Evolutionary conservation across 2,888 invertebrate genomes (phyloP).

Genomic region (Serripes groenlandicus): DNA sequence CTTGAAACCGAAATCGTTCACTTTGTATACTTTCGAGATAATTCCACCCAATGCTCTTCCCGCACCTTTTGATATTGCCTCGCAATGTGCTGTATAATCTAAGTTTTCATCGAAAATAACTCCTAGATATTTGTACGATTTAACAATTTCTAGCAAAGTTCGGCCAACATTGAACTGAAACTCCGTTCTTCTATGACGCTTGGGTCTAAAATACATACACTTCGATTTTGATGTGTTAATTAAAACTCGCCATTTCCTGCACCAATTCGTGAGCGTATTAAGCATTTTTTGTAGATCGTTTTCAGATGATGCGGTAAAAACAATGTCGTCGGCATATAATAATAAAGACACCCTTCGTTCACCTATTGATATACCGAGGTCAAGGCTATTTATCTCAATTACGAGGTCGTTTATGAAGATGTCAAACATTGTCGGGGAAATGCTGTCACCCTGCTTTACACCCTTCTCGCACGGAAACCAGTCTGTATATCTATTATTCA

Average conservation of each 20-base stretch:
- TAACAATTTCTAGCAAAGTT: slow-evolving; percentile 31
- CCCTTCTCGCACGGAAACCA: slow-evolving; percentile 35
- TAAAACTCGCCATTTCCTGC: slow-evolving; percentile 34
- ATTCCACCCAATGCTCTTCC: slow-evolving; percentile 39
- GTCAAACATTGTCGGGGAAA: slow-evolving; percentile 48
- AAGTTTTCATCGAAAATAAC: slow-evolving; percentile 42
- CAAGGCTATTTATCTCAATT: slow-evolving; percentile 30
- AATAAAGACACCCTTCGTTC: slow-evolving; percentile 25
- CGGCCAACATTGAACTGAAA: slow-evolving; percentile 44
- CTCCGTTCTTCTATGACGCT: not conserved
- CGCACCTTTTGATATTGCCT: slow-evolving; percentile 21
- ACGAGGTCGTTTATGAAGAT: slow-evolving; percentile 40
- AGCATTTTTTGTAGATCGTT: slow-evolving; percentile 42
- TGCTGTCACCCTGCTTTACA: slow-evolving; percentile 32
- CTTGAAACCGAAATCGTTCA: slow-evolving; percentile 46
- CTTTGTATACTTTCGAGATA: slow-evolving; percentile 40
- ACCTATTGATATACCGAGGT: slow-evolving; percentile 23
- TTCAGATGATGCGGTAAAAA: slow-evolving; percentile 20
- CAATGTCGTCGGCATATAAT: slow-evolving; percentile 44
- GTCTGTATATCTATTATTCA: slow-evolving; percentile 32
- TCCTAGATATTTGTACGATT: slow-evolving; percentile 53
- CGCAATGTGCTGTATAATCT: slow-evolving; percentile 14
- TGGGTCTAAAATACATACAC: slow-evolving; percentile 33
- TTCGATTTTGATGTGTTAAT: slow-evolving; percentile 34
- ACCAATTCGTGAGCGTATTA: too few species aligned